Conservation (phyloP, 2,888 invertebrate genomes). For the Agrotis clavis region DNA sequence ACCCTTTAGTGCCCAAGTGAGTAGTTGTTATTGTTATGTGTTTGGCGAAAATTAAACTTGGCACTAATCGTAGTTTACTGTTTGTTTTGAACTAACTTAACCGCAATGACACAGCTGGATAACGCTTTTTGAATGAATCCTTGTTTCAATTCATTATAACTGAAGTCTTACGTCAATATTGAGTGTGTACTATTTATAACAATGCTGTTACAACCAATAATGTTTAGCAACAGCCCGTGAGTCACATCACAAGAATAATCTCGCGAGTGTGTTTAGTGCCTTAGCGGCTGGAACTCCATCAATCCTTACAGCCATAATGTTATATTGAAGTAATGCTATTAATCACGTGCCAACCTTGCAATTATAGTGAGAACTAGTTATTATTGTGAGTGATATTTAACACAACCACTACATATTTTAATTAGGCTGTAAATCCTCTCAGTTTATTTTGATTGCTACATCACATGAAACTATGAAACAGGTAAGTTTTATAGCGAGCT, state of each 20-base stretch:
- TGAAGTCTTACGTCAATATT: constrained; percentile 3
- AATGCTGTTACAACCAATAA: constrained; percentile 12
- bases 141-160: constrained; percentile 5
- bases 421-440: constrained; percentile 42
- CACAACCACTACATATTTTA: constrained; percentile 36
- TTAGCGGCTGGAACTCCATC: constrained; percentile 19
- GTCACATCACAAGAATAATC: constrained; percentile 46
- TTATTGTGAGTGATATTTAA: constrained; percentile 35
- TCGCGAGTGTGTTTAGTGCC: constrained; percentile 24
- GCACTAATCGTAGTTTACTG: constrained; percentile 18
- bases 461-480: constrained; percentile 8
- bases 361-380: constrained; percentile 41
- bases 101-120: constrained; percentile 23
- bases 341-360: constrained; percentile 28
- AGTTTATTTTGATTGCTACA: constrained; percentile 26
- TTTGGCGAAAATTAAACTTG: constrained; percentile 33
- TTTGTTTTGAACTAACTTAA: background rate
- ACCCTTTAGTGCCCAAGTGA: constrained; percentile 51
- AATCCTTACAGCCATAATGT: constrained; percentile 18
- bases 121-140: constrained; percentile 18
- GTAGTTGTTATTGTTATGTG: constrained; percentile 35
- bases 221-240: constrained; percentile 30
- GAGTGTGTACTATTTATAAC: constrained; percentile 21
- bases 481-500: background rate
- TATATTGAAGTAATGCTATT: constrained; percentile 21